Conservation (phyloP, 2,888 invertebrate genomes). For the Meiosimyza decipiens region DNA sequence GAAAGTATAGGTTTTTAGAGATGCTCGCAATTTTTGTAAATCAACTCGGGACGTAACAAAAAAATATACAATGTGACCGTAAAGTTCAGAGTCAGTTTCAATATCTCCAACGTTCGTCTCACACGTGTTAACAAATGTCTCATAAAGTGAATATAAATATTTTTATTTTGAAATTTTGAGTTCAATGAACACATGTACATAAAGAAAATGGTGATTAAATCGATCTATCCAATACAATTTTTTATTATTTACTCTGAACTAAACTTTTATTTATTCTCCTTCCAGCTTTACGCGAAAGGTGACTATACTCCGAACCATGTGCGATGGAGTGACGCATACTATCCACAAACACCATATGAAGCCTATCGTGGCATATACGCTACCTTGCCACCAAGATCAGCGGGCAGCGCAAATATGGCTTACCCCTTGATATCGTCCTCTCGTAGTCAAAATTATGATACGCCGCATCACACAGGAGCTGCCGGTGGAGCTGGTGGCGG, state of each 20-base stretch:
- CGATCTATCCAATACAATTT: too few species aligned
- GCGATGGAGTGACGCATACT: conserved; percentile 74
- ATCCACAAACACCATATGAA: conserved; percentile 73
- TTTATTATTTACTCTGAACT: not conserved
- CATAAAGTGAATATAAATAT: too few species aligned
- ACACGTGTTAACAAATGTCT: too few species aligned
- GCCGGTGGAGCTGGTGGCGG: conserved; percentile 48
- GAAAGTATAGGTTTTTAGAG: too few species aligned
- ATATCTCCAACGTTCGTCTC: too few species aligned
- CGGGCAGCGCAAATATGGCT: conserved; percentile 46
- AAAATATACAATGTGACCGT: too few species aligned
- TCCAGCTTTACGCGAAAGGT: conserved; percentile 71
- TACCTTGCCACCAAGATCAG: conserved; percentile 67
- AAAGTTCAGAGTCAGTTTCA: too few species aligned
- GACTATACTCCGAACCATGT: conserved; percentile 74
- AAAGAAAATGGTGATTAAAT: too few species aligned
- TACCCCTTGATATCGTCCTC: conserved; percentile 56
- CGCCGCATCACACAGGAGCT: conserved; percentile 60
- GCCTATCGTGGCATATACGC: conserved; percentile 70
- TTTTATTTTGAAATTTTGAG: too few species aligned
- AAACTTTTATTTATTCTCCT: conserved; percentile 10
- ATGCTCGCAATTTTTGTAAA: too few species aligned
- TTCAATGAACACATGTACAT: too few species aligned
- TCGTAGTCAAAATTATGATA: conserved; percentile 62
- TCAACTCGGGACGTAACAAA: too few species aligned